These are phyloP conservation scores for Apodemia hepburni DNA, from an alignment of 2,888 invertebrate species.

Conservation along the genomic window DNA sequence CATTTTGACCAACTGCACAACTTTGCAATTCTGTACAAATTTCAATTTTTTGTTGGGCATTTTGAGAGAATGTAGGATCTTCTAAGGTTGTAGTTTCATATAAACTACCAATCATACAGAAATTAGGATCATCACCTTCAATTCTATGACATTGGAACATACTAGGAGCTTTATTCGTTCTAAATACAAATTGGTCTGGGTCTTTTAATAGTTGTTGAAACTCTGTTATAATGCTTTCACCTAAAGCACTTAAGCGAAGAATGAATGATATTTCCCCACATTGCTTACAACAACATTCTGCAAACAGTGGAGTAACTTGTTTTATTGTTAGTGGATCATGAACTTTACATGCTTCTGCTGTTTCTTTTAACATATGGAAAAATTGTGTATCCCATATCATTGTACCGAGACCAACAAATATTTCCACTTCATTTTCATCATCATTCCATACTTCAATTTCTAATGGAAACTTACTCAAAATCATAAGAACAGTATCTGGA, in stretches of 20 bases:
- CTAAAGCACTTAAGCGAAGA: conserved; percentile 71
- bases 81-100: conserved; percentile 68
- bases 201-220: conserved; percentile 63
- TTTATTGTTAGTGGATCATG: conserved; percentile 57
- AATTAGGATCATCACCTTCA: conserved; percentile 66
- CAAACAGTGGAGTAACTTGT: conserved; percentile 44
- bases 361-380: conserved; percentile 66
- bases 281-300: conserved; percentile 56
- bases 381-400: conserved; percentile 73
- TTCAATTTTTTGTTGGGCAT: conserved; percentile 54
- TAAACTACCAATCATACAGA: conserved; percentile 63
- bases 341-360: conserved; percentile 49
- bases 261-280: conserved; percentile 68
- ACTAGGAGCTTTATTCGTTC: conserved; percentile 66
- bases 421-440: conserved; percentile 53
- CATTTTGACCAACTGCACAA: conserved; percentile 44
- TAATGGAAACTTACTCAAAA: conserved; percentile 67
- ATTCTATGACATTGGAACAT: conserved; percentile 64
- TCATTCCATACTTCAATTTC: conserved; percentile 73
- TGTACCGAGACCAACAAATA: conserved; percentile 62
- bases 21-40: conserved; percentile 63
- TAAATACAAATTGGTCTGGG: conserved; percentile 62
- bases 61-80: conserved; percentile 53
- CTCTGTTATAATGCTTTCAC: conserved; percentile 66
- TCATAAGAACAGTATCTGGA: conserved; percentile 62